Base-by-base conservation (phyloP, 2,113 vertebrate species). In the Rana temporaria region DNA sequence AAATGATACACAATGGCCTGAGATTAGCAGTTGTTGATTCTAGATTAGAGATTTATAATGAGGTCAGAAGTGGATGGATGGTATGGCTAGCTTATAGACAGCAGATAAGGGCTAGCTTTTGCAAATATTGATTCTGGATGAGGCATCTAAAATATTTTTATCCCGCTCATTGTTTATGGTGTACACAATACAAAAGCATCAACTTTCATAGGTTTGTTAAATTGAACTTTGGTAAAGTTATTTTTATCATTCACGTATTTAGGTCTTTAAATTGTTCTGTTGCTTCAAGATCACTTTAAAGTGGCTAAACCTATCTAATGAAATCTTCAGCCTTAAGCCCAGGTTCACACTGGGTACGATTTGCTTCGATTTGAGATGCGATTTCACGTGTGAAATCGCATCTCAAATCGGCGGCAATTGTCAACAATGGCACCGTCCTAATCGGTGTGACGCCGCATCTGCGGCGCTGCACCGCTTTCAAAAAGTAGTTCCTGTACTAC, bases 121-220 rank as follows among this genome's bases (percentile, higher is more conserved):
- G 57, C 81, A 77, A 72, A 85, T 84, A 84, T 85, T 84, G 53
- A 79, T 70, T 59, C 59, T 76, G 81, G 65, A 65, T 84, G 67
- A 84, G 63, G 65, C 77, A 0, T 19, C 30, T 34, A 42, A 24
- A 20, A 75, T 20, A 59, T 75, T 68, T 56, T 63, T 55, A 12
- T 38, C 17, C 53, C 55, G 26, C 57, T 42, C 70, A 74, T 75
- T 68, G 62, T 56, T 72, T 30, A 6, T n/a, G 19, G 15, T 24
- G 20, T 17, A 63, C 42, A 56, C 22, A 75, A 67, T 56, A 24
- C 64, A 75, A 57, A 75, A 17, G 30, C 57, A 63, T 57, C 32
- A 57, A 66, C 8, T 78, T 30, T 20, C 14, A 64, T 16, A 11
- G 20, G 30, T 22, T 26, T 26, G 12, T 59, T 67, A 59, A 62